A percentile compares a stretch with the other conserved stretches of the same genome.
Conservation (phyloP, 2,888 invertebrate genomes). For the Drosophila nigritarsus region DNA sequence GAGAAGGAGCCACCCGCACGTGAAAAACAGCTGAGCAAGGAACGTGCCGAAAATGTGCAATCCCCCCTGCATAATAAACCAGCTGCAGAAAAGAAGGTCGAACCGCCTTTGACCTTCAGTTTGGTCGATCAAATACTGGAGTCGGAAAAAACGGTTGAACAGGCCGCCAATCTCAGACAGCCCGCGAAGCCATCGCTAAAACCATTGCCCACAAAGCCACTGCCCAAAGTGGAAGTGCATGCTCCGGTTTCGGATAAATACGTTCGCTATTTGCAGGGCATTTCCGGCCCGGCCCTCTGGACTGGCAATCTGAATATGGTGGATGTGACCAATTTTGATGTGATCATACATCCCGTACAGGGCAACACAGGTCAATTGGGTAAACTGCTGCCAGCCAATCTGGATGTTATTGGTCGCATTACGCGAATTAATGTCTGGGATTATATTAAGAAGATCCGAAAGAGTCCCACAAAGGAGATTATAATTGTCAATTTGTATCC, state of each 20-base stretch:
- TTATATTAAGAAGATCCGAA: conserved; percentile 95
- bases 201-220: conserved; percentile 13
- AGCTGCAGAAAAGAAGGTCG: conserved; percentile 51
- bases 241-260: conserved; percentile 48
- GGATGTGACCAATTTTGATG: conserved; percentile 94
- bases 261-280: conserved; percentile 70
- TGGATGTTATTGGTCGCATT: conserved; percentile 96
- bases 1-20: conserved; percentile 25
- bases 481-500: conserved; percentile 93
- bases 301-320: conserved; percentile 95
- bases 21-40: conserved; percentile 42
- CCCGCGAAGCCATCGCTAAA: conserved; percentile 46
- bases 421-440: conserved; percentile 96
- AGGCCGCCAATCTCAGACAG: conserved; percentile 82
- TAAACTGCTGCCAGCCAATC: conserved; percentile 88
- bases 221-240: conserved; percentile 10
- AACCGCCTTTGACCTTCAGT: conserved; percentile 63
- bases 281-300: conserved; percentile 71
- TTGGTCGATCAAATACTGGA: conserved; percentile 84
- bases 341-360: conserved; percentile 90
- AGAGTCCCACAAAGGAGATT: conserved; percentile 94
- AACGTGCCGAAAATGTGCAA: conserved; percentile 31
- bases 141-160: conserved; percentile 83
- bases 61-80: conserved; percentile 45
- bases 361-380: conserved; percentile 75